These are phyloP conservation scores for Lasaia peninsularis DNA, from an alignment of 1,140 invertebrate genomes.

Conservation along the genomic window DNA sequence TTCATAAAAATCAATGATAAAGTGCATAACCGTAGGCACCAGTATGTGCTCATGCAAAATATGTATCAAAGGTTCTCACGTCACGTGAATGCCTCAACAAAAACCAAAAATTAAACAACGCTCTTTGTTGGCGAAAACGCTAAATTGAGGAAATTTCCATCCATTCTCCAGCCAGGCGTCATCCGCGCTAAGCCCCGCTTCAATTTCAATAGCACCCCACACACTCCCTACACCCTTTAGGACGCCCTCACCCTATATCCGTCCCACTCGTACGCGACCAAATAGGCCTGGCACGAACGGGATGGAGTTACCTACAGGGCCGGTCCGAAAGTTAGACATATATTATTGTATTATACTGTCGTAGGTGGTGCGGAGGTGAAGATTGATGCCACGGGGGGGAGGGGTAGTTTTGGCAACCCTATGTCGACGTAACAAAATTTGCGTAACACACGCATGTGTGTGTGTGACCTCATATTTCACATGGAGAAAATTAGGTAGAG, in stretches of 20 bases:
- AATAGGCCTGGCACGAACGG: constrained; percentile 24
- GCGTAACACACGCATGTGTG: constrained; percentile 54
- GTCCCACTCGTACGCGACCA: constrained; percentile 30
- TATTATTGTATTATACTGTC: constrained; percentile 75
- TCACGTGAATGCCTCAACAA: constrained; percentile 61
- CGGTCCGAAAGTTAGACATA: constrained; percentile 76
- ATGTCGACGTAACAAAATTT: constrained; percentile 68
- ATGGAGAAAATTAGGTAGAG: constrained; percentile 65
- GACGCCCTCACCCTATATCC: constrained; percentile 52
- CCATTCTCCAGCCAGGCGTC: constrained; percentile 75
- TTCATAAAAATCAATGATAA: background rate
- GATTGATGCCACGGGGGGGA: constrained; percentile 65
- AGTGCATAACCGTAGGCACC: background rate
- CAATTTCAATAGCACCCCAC: constrained; percentile 75
- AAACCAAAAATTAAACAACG: constrained; percentile 75
- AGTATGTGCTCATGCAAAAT: background rate
- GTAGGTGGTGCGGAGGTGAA: constrained; percentile 71
- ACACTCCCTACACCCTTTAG: constrained; percentile 73
- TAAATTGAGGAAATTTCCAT: constrained; percentile 77
- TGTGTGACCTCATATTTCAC: constrained; percentile 67
- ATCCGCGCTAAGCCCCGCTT: constrained; percentile 75
- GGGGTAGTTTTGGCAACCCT: constrained; percentile 73
- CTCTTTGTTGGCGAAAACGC: constrained; percentile 74
- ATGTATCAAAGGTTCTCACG: constrained; percentile 16
- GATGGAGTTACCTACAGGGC: constrained; percentile 63